Percentiles rank a stretch among this genome's conserved stretches.
phyloP scores from a whole-genome alignment of 2,888 invertebrate species.

The Nemurella pictetii region DNA sequence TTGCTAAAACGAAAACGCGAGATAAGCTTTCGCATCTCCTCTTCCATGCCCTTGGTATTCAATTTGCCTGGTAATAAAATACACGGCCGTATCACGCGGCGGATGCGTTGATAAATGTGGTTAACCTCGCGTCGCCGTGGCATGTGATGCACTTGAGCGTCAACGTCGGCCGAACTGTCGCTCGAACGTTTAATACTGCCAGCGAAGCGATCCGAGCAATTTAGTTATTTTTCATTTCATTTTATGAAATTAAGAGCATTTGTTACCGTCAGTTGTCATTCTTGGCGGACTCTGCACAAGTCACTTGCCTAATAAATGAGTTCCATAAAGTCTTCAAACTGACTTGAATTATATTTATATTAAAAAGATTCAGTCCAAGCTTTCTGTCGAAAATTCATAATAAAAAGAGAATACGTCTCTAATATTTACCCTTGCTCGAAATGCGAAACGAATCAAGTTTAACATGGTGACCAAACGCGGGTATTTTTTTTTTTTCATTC shows the following conservation, averaged over 20 bases:
- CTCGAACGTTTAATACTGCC: too few relatives aligned
- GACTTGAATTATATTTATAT: background rate
- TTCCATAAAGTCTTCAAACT: background rate
- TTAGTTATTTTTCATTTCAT: background rate
- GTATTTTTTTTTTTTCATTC: background rate
- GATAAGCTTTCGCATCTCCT: slow-evolving; percentile 9
- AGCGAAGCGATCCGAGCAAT: background rate
- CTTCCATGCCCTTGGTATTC: background rate
- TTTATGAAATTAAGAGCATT: background rate
- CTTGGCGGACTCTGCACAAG: background rate
- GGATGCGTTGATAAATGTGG: background rate
- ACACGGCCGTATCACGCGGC: background rate
- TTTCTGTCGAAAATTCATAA: background rate
- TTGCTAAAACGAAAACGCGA: slow-evolving; percentile 9
- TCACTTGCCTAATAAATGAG: background rate
- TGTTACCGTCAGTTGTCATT: background rate
- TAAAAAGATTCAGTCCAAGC: background rate
- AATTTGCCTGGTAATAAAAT: background rate
- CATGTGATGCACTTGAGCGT: background rate
- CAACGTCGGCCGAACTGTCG: background rate
- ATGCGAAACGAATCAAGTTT: background rate
- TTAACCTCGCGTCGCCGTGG: background rate
- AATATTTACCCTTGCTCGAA: background rate
- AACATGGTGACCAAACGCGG: background rate
- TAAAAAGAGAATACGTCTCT: too few relatives aligned